A percentile compares a stretch with the other conserved stretches of the same genome.
phyloP scores from a whole-genome alignment of 1,140 invertebrate genomes.

The Marisa cornuarietis region DNA sequence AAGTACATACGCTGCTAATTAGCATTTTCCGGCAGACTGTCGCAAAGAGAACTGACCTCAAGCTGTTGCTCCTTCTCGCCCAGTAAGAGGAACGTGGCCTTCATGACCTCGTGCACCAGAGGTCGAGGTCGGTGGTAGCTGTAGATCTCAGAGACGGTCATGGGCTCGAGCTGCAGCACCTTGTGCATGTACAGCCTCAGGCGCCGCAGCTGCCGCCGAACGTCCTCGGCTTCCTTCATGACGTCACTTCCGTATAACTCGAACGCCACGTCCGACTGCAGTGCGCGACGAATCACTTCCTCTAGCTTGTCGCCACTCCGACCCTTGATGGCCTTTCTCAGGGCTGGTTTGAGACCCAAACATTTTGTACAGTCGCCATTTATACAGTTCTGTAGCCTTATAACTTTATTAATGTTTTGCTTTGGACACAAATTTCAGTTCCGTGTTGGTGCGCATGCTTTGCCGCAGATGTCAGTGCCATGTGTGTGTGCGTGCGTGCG shows the following conservation, averaged over 20 bases:
- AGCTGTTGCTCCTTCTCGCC: conserved; percentile 33
- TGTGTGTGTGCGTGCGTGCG: background rate
- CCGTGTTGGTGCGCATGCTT: background rate
- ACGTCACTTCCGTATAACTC: background rate
- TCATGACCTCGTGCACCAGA: conserved; percentile 44
- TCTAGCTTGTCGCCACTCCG: conserved; percentile 21
- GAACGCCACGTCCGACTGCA: background rate
- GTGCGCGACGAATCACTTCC: conserved; percentile 16
- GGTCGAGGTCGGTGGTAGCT: conserved; percentile 42
- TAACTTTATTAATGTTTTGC: background rate
- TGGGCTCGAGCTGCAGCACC: conserved; percentile 34
- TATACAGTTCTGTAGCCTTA: background rate
- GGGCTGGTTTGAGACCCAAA: conserved; percentile 2
- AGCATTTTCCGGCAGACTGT: too few relatives aligned
- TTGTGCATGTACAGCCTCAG: conserved; percentile 32
- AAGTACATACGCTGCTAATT: too few relatives aligned
- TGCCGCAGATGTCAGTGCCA: too few relatives aligned
- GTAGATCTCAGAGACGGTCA: conserved; percentile 39
- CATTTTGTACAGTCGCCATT: too few relatives aligned
- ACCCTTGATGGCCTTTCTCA: conserved; percentile 17
- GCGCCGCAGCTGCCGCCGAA: conserved; percentile 24
- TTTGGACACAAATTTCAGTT: background rate
- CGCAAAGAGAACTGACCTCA: conserved; percentile 22
- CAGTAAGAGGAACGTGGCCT: conserved; percentile 41
- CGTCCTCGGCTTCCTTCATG: conserved; percentile 30